Conservation (phyloP, 2,888 invertebrate species). For the Fragum whitleyi region DNA sequence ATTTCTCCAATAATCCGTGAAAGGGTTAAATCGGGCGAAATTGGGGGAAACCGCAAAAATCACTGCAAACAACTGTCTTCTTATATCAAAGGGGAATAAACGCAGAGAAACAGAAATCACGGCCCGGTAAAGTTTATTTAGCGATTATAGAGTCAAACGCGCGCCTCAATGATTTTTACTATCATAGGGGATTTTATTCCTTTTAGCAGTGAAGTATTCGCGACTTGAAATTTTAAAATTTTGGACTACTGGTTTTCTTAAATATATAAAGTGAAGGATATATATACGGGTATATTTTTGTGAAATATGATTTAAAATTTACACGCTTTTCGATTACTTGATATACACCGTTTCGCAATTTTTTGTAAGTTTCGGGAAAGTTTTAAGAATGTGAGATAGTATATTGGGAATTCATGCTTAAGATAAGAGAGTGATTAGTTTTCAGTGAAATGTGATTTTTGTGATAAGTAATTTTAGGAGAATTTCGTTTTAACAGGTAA, state of each 20-base stretch:
- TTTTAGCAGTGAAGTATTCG: not conserved
- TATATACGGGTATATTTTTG: not conserved
- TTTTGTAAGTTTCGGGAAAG: too few relatives aligned
- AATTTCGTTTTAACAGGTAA: not conserved
- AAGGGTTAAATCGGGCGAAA: too few relatives aligned
- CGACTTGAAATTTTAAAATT: not conserved
- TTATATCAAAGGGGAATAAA: constrained; percentile 4
- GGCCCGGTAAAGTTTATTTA: not conserved
- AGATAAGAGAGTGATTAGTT: not conserved
- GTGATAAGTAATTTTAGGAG: not conserved
- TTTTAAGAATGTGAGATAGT: too few relatives aligned
- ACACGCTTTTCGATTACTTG: not conserved
- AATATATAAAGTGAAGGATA: not conserved
- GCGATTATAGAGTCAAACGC: not conserved
- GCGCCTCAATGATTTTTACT: not conserved
- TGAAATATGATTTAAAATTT: not conserved
- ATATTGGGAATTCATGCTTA: not conserved
- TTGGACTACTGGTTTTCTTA: not conserved
- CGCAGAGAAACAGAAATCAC: not conserved
- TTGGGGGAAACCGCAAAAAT: too few relatives aligned
- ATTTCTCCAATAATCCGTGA: too few relatives aligned
- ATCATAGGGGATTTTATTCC: not conserved
- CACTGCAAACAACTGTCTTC: not conserved
- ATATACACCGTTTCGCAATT: not conserved
- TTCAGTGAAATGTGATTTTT: not conserved